Evolutionary conservation across 2,113 vertebrate genomes (phyloP), one percentile per base, ranked within the genome.

Genomic region (Melanocharis versteri): DNA sequence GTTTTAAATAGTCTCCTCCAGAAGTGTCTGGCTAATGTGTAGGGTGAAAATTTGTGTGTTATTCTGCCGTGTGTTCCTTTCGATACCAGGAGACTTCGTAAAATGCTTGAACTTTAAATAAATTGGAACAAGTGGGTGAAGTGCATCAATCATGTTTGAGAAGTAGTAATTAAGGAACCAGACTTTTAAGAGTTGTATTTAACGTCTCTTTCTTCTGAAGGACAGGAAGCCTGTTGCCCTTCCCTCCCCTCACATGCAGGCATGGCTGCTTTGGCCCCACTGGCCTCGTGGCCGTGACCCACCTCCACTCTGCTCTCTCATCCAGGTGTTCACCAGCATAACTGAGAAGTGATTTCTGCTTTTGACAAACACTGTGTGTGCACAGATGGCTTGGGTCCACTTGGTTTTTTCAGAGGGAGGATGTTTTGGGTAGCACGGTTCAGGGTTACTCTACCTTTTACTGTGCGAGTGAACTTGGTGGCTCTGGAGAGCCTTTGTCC

Each of bases 131-230:
- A 82, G 75, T 28, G 79, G 53, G 56, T 50, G 72, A 94, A 81
- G 66, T 53, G 33, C 80, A 70, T 96, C 87, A 92, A 48, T 96
- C 86, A 69, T 28, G 3, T 84, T 94, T 71, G 89, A 92, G 77
- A 95, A 93, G 76, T 65, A 94, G 88, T 82, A 92, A 90, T 96
- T 95, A 94, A 94, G 89, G 88, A 91, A 79, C 57, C 51, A 87
- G 72, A 26, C 72, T 90, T 95, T 53, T 26, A 64, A 65, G 89
- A 90, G 90, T 92, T 96, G 90, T 87, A 65, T 89, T 92, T 95
- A 91, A 37, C 87, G 35, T 94, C 47, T 77, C 71, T 64, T 76
- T 81, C 65, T 73, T 83, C 76, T 80, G 40, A 83, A 93, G 81
- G 71, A 62, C 14, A 27, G 64, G 31, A 47, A 89, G 40, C 17